Percentiles rank a stretch among this genome's conserved stretches.
These are phyloP conservation scores for Grus americana DNA, from an alignment of 2,113 vertebrate genomes.

Conservation along the genomic window DNA sequence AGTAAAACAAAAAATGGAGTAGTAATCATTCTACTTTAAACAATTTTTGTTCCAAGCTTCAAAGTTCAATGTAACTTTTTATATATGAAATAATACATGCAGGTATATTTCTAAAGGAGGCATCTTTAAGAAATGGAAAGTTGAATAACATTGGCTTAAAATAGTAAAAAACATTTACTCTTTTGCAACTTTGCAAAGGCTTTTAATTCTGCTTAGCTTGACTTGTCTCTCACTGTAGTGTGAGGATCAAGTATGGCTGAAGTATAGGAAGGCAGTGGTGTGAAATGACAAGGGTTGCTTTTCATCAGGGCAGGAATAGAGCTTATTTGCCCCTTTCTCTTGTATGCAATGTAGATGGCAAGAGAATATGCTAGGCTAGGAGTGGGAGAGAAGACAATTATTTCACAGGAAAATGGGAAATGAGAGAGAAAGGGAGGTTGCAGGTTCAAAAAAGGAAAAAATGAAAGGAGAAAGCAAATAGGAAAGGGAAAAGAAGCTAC, in stretches of 20 bases:
- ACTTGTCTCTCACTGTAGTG: background rate
- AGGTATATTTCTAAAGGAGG: background rate
- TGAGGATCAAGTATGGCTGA: background rate
- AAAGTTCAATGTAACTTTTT: background rate
- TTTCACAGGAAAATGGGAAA: background rate
- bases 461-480: background rate
- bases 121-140: background rate
- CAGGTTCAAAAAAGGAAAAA: background rate
- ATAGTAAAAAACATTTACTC: background rate
- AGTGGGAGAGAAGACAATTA: background rate
- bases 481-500: background rate
- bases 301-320: background rate
- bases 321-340: background rate
- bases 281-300: background rate
- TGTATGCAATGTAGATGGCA: background rate
- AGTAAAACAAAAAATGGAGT: background rate
- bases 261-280: background rate
- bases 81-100: background rate
- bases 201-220: background rate
- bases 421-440: background rate
- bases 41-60: background rate
- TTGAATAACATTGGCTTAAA: background rate
- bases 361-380: background rate
- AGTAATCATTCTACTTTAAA: background rate
- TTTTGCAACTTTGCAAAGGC: background rate